Conservation (phyloP, 1,140 invertebrate species). For the Temnothorax curvispinosus region DNA sequence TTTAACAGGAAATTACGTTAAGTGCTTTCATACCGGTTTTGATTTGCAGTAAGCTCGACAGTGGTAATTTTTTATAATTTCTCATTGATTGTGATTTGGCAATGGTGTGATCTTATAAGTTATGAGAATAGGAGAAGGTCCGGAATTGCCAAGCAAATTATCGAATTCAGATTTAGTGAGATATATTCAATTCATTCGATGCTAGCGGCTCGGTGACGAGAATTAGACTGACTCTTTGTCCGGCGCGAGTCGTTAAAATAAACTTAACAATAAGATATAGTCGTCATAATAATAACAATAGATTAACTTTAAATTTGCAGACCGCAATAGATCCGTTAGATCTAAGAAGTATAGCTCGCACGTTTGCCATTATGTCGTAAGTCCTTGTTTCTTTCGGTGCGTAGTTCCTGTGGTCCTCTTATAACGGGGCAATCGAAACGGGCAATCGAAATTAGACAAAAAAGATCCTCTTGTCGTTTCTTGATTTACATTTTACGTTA, state of each 20-base stretch:
- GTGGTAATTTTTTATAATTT: neutral
- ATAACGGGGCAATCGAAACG: too few relatives aligned
- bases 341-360: neutral
- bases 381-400: neutral
- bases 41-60: neutral
- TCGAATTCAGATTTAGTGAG: too few relatives aligned
- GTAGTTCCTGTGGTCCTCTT: neutral
- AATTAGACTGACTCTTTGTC: too few relatives aligned
- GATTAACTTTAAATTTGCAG: too few relatives aligned
- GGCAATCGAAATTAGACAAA: neutral
- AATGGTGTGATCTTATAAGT: too few relatives aligned
- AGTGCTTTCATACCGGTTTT: neutral
- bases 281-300: too few relatives aligned
- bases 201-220: too few relatives aligned
- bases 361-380: neutral
- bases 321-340: neutral
- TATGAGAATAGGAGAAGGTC: too few relatives aligned
- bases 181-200: too few relatives aligned
- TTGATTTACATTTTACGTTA: conserved; percentile 36
- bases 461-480: neutral
- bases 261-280: too few relatives aligned
- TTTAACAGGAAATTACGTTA: neutral
- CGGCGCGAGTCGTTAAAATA: too few relatives aligned
- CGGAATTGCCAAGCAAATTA: too few relatives aligned
- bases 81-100: neutral